A percentile compares a stretch with the other conserved stretches of the same genome.
These are phyloP conservation scores for Agrochola litura DNA, from an alignment of 2,888 invertebrate species.

Conservation along the genomic window DNA sequence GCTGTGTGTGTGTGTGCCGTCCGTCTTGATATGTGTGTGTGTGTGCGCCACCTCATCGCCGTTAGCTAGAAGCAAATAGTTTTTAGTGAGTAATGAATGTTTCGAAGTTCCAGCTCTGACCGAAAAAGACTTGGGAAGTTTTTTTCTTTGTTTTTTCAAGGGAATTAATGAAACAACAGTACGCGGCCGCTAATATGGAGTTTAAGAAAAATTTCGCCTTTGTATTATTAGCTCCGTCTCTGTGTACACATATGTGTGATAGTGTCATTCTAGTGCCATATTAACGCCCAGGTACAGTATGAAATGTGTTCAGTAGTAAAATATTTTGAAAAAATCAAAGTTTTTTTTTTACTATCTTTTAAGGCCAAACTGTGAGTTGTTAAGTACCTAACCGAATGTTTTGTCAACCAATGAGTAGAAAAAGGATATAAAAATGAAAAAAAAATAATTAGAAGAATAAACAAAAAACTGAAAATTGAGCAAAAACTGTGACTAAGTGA, in stretches of 20 bases:
- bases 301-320: background rate
- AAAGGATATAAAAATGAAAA: conserved; percentile 49
- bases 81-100: conserved; percentile 83
- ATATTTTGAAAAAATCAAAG: background rate
- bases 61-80: conserved; percentile 90
- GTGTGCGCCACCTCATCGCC: conserved; percentile 86
- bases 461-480: conserved; percentile 66
- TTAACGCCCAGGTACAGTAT: background rate
- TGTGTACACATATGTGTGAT: no score
- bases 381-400: conserved; percentile 59
- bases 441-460: conserved; percentile 52
- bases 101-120: conserved; percentile 60
- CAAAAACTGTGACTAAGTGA: conserved; percentile 69
- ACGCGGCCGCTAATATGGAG: background rate
- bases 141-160: conserved; percentile 7
- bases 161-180: background rate
- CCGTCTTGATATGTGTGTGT: conserved; percentile 90
- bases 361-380: conserved; percentile 54
- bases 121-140: conserved; percentile 44
- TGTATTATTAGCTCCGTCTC: background rate
- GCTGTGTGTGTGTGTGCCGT: conserved; percentile 87
- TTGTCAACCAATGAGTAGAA: conserved; percentile 64
- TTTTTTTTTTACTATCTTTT: conserved; percentile 34
- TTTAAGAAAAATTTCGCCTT: background rate
- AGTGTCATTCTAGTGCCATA: background rate